Evolutionary conservation across 2,888 invertebrate genomes (phyloP), one percentile per base, ranked within the genome.

Genomic region (Scotopteryx bipunctaria): DNA sequence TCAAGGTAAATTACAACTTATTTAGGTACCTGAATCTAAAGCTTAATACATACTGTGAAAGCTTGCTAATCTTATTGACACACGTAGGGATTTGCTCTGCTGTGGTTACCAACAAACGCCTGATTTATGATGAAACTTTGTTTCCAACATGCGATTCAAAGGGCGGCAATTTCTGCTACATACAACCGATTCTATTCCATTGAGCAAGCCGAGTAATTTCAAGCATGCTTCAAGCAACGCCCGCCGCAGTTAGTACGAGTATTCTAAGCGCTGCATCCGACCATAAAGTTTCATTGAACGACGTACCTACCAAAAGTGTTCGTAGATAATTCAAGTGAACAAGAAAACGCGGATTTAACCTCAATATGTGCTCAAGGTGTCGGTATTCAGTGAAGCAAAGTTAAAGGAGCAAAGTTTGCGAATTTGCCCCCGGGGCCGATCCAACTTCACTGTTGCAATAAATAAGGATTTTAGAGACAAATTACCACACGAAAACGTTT

Each of bases 381-480:
- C 82, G 73, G 74, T 81, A 85, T 78, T 82, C 85, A 82, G 81
- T 84, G 85, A 79, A 80, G 85, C 85, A 81, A 78, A 84, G 82
- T 84, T 84, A 85, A 86, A 86, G 87, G 82, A 83, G 83, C 81
- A 78, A 88, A 88, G 76, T 88, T 88, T 83, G 73, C 71, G 78
- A 83, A 78, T 83, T 85, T 76, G 78, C 86, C 85, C 86, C 78
- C 78, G 83, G 81, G 86, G 80, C 81, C 86, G 83, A 83, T 85
- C 81, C 81, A 86, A 87, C 80, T 87, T 86, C 81, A 75, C 78
- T 78, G 81, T 84, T 85, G 86, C 87, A 83, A 88, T 88, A 88
- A 88, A 88, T 88, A 88, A 88, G 88, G 88, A 88, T 88, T 88
- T 88, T 85, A 86, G 84, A 85, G 87, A 88, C 88, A 88, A 88